Evolutionary conservation across 2,797 vertebrate species (phyloP).

Genomic region (Phataginus tetradactyla): DNA sequence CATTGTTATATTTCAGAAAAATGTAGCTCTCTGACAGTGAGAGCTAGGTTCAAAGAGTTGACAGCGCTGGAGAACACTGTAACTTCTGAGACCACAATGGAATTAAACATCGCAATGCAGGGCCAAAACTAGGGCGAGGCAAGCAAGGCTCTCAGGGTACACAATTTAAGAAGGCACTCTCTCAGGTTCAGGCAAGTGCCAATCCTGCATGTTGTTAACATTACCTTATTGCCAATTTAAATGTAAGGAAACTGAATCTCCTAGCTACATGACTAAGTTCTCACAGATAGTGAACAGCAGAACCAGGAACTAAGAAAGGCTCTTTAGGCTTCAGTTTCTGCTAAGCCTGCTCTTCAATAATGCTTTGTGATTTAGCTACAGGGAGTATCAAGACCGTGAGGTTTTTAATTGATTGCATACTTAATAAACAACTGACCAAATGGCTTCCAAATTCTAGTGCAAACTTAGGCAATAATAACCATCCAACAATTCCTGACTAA

Average conservation of each 20-base stretch:
- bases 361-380: neutral
- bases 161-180: neutral
- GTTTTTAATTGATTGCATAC: neutral
- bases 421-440: neutral
- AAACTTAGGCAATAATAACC: neutral
- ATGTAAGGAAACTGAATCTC: neutral
- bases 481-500: neutral
- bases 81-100: neutral
- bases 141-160: neutral
- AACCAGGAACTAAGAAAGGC: neutral
- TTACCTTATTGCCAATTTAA: neutral
- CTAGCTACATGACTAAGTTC: neutral
- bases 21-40: neutral
- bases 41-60: neutral
- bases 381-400: neutral
- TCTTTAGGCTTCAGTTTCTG: neutral
- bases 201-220: neutral
- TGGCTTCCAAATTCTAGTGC: neutral
- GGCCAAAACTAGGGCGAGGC: neutral
- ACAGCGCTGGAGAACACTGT: neutral
- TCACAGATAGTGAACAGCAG: neutral
- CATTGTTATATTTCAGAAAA: neutral
- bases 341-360: neutral
- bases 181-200: neutral
- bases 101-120: neutral